phyloP scores from a whole-genome alignment of 2,888 invertebrate genomes.

The Amphiduros pacificus region DNA sequence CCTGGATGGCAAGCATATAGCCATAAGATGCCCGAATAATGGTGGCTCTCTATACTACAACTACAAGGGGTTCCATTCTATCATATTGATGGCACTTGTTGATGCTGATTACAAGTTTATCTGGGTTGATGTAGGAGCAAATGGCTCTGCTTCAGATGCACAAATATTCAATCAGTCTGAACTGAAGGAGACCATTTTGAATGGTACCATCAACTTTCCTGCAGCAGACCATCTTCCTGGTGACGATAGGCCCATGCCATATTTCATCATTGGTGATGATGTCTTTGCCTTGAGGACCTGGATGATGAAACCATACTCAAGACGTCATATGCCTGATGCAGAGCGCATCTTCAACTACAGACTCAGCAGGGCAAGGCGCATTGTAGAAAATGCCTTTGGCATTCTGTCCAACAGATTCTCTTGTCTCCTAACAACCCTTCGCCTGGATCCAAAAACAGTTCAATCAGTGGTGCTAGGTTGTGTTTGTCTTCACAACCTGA shows the following conservation, averaged over 20 bases:
- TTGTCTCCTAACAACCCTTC: background rate
- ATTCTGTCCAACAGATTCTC: conserved; percentile 12
- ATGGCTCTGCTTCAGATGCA: background rate
- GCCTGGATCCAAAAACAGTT: background rate
- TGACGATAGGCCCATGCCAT: conserved; percentile 16
- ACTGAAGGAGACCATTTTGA: background rate
- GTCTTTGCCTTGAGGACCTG: conserved; percentile 8
- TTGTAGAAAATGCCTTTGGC: conserved; percentile 15
- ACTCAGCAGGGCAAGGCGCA: background rate
- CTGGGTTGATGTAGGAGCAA: background rate
- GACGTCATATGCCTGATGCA: background rate
- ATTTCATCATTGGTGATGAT: conserved; percentile 21
- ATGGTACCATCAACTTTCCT: too few relatives aligned
- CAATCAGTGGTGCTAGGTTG: background rate
- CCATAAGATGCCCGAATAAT: background rate
- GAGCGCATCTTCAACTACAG: conserved; percentile 16
- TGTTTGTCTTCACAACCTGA: background rate
- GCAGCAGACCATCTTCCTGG: background rate
- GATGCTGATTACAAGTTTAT: conserved; percentile 3
- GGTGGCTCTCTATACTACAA: background rate
- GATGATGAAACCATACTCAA: conserved; percentile 15
- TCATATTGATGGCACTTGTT: conserved; percentile 1
- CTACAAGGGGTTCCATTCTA: conserved; percentile 1
- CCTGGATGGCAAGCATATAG: conserved; percentile 3
- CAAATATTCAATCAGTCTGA: background rate